Evolutionary conservation across 2,888 invertebrate genomes (phyloP), one percentile per base, ranked within the genome.

Genomic region (Catonia carolina): DNA sequence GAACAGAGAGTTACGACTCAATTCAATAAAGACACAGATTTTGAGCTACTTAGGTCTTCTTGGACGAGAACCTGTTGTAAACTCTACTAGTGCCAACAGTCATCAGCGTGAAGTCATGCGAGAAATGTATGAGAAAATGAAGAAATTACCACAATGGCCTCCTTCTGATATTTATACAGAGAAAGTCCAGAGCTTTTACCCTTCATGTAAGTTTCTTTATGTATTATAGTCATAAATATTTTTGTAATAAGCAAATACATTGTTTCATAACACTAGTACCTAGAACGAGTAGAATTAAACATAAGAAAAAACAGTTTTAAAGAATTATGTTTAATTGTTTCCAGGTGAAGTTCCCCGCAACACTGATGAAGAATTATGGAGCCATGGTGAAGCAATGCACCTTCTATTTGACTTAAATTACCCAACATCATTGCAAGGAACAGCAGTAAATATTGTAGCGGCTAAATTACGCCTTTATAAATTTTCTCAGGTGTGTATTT

Each of bases 321-420:
- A n/a, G n/a, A n/a, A n/a, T n/a, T n/a, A n/a, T n/a, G n/a, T n/a
- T n/a, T n/a, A n/a, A n/a, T n/a, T n/a, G n/a, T 54, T 56, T 60
- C n/a, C 60, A 81, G 81, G 81, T 70, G 77, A 76, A 61, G 63
- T 76, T 15, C 80, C 81, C 1, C 69, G 73, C 55, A 77, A 78
- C 63, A 77, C 78, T 4, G 79, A 79, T 56, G 70, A 74, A 55
- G 80, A 80, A 33, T 67, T 74, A 1, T 79, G 79, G 79, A 70
- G 72, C 36, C 74, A 77, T 56, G 73, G 75, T 15, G 73, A 74
- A 56, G 70, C 73, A 2, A 78, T 81, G 76, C 79, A 80, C 66
- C 70, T 81, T 63, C 74, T 74, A 63, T 81, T 81, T 67, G 76
- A 78, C 61, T 69, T 80, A 55, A 76, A 75, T 56, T 70, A 73